Conservation (phyloP, 2,113 vertebrate species). For the Lipophrys pholis region DNA sequence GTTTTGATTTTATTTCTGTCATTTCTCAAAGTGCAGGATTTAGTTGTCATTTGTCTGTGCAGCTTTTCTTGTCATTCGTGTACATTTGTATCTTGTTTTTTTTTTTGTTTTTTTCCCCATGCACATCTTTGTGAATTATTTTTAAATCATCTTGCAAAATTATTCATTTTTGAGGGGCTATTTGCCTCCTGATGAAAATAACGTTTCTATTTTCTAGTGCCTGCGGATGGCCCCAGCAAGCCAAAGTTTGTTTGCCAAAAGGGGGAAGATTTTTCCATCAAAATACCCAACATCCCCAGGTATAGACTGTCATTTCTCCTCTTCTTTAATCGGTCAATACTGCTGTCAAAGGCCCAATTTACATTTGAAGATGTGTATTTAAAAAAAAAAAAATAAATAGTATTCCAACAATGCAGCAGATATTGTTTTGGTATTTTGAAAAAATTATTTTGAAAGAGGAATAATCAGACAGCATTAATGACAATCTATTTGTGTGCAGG, state of each 20-base stretch:
- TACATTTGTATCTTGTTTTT: conserved; percentile 17
- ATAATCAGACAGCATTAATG: neutral
- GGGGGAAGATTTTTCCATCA: conserved; percentile 68
- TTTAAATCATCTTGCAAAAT: neutral
- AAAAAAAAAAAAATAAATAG: too few species aligned
- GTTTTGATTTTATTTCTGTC: conserved; percentile 90
- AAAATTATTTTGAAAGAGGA: neutral
- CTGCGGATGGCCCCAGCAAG: conserved; percentile 59
- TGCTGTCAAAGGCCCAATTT: neutral
- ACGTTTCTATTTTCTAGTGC: conserved; percentile 75
- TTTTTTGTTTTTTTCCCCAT: neutral
- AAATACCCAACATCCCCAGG: conserved; percentile 74
- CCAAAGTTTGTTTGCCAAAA: conserved; percentile 74
- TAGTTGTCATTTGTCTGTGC: conserved; percentile 36
- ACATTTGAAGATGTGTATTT: neutral
- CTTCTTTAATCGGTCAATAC: conserved; percentile 20
- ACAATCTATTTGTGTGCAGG: neutral
- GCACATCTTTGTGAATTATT: conserved; percentile 5
- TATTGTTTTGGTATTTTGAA: neutral
- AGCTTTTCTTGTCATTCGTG: conserved; percentile 5
- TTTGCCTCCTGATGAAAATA: conserved; percentile 21
- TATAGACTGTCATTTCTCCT: conserved; percentile 65
- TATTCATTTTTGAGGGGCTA: neutral
- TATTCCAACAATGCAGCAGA: neutral
- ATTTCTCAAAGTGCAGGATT: conserved; percentile 29